phyloP scores from a whole-genome alignment of 2,797 vertebrate species.

The Chloroceryle inda region DNA sequence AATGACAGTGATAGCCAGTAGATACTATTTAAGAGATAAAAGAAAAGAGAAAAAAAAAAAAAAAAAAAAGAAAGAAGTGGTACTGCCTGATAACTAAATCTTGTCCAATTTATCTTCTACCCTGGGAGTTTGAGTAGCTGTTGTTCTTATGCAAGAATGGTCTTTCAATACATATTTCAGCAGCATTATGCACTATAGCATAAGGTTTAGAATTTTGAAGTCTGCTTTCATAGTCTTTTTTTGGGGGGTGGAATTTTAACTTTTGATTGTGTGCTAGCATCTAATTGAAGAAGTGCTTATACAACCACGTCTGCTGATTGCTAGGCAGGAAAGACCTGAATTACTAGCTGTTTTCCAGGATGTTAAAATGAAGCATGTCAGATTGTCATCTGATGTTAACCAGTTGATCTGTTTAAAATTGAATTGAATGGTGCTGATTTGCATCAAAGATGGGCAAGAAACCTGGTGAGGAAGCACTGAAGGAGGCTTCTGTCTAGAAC shows the following conservation, averaged over 20 bases:
- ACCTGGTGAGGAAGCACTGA: background rate
- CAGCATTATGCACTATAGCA: background rate
- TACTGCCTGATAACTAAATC: background rate
- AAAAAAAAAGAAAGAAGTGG: background rate
- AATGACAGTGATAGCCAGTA: background rate
- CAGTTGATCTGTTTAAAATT: background rate
- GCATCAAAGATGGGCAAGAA: background rate
- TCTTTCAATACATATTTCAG: slow-evolving; percentile 27
- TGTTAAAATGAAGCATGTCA: background rate
- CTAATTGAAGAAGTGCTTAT: background rate
- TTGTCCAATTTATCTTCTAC: background rate
- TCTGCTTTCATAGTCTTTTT: background rate
- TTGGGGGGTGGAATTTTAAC: background rate
- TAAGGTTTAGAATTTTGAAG: background rate
- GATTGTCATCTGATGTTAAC: background rate
- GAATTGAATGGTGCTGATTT: background rate
- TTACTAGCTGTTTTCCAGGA: background rate
- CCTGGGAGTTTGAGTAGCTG: background rate
- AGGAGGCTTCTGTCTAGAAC: background rate
- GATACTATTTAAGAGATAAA: background rate
- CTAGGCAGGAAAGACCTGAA: background rate
- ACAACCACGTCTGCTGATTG: background rate
- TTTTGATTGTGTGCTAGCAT: background rate
- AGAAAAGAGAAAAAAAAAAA: fast-evolving
- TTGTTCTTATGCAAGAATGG: background rate